Base-by-base conservation (phyloP, 1,140 invertebrate species). In the Microplitis mediator region DNA sequence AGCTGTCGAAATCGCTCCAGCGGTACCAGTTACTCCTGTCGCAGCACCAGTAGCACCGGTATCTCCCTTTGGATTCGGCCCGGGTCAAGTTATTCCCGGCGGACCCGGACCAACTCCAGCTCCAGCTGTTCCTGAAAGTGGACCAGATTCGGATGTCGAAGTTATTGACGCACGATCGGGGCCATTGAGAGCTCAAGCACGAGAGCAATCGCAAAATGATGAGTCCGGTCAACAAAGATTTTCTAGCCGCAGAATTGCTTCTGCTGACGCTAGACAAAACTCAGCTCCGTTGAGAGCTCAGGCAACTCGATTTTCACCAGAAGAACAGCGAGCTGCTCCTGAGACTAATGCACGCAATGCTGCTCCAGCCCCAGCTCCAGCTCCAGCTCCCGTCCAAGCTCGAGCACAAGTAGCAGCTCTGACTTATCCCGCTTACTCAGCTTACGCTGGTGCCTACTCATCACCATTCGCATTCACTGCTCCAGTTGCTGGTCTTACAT, bases 71-170 rank as follows among this genome's bases (percentile, higher is more conserved):
- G 75, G 86, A 4, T 73, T 75, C 0, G 76, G 77, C 9, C 73
- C 77, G 11, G 54, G 39, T 9, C 39, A 45, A 45, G 39, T 45
- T 0, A 2, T 16, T 34, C 16, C 56, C 16, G 9, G 56, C 69
- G 16, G 75, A 54, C 3, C 72, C 23, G 61, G 4, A 16, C 16
- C n/a, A 8, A 76, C 69, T 23, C 75, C 63, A 63, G 74, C 32
- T 6, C 79, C 81, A 2, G 58, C 69, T 32, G 79, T 86, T 2
- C 83, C 85, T 2, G 75, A 76, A 3, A 76, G 61, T 14, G 85
- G 82, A 4, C 85, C 86, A 0, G 85, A 87, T 23, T 83, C 84
- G 4, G 85, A 87, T n/a, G 82, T 86, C 2, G 86, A 87, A 65
- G 80, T 87, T 0, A 67, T 86, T 3, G 86, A 87, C 31, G 78